These are phyloP conservation scores for Palloptera scutellata DNA, from an alignment of 2,888 invertebrate species.

Conservation along the genomic window DNA sequence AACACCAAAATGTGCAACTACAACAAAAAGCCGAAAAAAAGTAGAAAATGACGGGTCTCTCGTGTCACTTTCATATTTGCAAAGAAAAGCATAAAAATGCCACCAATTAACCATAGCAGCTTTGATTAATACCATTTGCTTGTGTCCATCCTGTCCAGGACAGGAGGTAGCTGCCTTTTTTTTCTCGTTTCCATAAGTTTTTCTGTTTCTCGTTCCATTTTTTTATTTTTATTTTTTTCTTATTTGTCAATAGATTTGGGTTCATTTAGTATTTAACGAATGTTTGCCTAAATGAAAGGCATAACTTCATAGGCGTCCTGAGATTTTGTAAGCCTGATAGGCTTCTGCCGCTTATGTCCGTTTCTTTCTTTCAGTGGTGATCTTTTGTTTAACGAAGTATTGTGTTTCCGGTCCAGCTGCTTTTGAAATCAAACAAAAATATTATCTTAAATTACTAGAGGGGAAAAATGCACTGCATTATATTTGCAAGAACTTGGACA, in stretches of 20 bases:
- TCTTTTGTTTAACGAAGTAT: conserved; percentile 56
- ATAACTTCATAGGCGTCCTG: conserved; percentile 26
- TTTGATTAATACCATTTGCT: conserved; percentile 49
- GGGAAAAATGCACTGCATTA: too few relatives aligned
- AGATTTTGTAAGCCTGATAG: conserved; percentile 42
- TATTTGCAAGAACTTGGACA: too few relatives aligned
- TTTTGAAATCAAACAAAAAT: background rate
- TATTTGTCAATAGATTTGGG: conserved; percentile 49
- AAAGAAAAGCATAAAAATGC: background rate
- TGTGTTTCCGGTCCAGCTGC: conserved; percentile 44
- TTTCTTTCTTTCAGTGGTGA: conserved; percentile 57
- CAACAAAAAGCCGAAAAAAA: background rate
- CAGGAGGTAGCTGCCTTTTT: background rate
- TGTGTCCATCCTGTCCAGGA: background rate
- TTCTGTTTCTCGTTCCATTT: background rate
- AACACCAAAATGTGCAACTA: background rate
- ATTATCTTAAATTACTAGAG: too few relatives aligned
- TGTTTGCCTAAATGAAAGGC: conserved; percentile 13
- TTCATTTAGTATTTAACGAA: conserved; percentile 52
- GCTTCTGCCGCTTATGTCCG: conserved; percentile 37
- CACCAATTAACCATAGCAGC: conserved; percentile 27
- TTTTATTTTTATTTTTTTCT: background rate
- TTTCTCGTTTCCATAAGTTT: background rate
- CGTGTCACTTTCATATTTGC: conserved; percentile 8
- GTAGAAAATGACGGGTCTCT: background rate